Conservation (phyloP, 2,888 invertebrate species). For the Apamea anceps region DNA sequence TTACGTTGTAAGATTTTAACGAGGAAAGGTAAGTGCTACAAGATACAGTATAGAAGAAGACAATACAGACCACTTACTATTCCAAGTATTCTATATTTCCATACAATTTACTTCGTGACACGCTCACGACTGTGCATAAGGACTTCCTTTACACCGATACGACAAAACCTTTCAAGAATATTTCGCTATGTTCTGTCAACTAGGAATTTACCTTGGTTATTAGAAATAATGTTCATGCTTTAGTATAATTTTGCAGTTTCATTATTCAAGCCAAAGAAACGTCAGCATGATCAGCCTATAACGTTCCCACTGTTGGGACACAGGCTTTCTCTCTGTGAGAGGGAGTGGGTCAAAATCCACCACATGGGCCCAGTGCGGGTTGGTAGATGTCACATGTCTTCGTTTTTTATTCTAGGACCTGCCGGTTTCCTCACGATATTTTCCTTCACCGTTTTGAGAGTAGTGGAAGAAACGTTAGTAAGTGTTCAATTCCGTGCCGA, state of each 20-base stretch:
- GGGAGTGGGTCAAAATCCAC: background rate
- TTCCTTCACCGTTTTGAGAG: background rate
- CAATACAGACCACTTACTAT: slow-evolving; percentile 45
- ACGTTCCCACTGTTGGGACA: background rate
- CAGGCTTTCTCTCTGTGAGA: too few relatives aligned
- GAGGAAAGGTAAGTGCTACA: slow-evolving; percentile 41
- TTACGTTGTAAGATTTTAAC: slow-evolving; percentile 30
- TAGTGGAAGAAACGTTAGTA: background rate
- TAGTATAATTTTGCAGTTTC: background rate
- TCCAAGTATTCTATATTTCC: slow-evolving; percentile 21
- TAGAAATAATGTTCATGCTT: background rate
- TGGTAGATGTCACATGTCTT: background rate
- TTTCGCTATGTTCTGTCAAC: background rate
- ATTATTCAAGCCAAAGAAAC: background rate
- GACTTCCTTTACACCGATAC: slow-evolving; percentile 14
- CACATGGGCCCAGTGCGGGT: background rate
- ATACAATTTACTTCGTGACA: slow-evolving; percentile 32
- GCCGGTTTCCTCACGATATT: background rate
- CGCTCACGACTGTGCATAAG: slow-evolving; percentile 32
- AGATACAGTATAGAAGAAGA: slow-evolving; percentile 27
- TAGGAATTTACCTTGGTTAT: slow-evolving; percentile 10
- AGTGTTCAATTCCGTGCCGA: background rate
- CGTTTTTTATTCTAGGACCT: background rate
- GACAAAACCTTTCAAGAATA: slow-evolving; percentile 23
- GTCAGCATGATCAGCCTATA: background rate